Evolutionary conservation across 2,888 invertebrate species (phyloP).

Genomic region (Notodonta dromedarius): DNA sequence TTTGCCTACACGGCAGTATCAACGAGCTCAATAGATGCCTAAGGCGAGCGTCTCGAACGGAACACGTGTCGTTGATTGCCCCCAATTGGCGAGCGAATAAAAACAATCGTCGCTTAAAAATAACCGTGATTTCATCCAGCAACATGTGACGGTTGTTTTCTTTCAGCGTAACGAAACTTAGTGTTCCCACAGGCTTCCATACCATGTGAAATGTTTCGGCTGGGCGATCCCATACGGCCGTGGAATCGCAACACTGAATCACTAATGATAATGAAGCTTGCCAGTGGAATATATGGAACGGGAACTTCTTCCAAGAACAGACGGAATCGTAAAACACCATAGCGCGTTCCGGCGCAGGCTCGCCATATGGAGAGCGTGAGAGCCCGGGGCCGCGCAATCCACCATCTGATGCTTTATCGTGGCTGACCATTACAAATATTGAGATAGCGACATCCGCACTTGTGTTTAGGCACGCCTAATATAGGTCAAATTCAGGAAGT

Average conservation of each 20-base stretch:
- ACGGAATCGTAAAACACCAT: constrained; percentile 47
- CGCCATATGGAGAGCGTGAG: constrained; percentile 66
- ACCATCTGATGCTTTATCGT: constrained; percentile 67
- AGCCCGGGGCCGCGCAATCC: constrained; percentile 42
- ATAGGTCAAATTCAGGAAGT: constrained; percentile 74
- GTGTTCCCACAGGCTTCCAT: constrained; percentile 66
- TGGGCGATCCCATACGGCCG: constrained; percentile 63
- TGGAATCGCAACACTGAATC: constrained; percentile 59
- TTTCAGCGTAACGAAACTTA: constrained; percentile 62
- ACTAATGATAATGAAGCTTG: constrained; percentile 70
- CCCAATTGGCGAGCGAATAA: constrained; percentile 84
- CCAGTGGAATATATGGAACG: constrained; percentile 49
- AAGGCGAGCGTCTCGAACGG: constrained; percentile 70
- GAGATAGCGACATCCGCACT: constrained; percentile 73
- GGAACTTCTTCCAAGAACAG: constrained; percentile 56
- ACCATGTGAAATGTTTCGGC: constrained; percentile 77
- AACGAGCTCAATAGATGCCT: constrained; percentile 73
- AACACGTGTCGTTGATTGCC: constrained; percentile 84
- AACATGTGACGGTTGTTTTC: constrained; percentile 80
- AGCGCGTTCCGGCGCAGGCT: constrained; percentile 33
- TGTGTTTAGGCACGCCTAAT: constrained; percentile 52
- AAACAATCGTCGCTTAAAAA: constrained; percentile 84
- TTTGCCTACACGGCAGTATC: constrained; percentile 53
- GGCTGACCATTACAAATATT: constrained; percentile 50
- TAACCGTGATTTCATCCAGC: constrained; percentile 82